Evolutionary conservation across 2,888 invertebrate genomes (phyloP), one percentile per base, ranked within the genome.

Genomic region (Cylloceria caligata): DNA sequence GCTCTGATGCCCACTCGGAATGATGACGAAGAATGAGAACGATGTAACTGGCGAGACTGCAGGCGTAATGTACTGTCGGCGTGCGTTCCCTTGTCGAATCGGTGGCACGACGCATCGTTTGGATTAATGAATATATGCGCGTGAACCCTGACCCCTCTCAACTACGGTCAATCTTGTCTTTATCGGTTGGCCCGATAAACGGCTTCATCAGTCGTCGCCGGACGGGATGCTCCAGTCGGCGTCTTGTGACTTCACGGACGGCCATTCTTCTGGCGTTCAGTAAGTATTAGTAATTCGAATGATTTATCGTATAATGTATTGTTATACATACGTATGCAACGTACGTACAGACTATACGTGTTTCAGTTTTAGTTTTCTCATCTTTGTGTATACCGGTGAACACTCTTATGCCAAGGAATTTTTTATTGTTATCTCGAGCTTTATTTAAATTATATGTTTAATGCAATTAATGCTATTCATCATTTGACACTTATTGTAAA

Each of bases 51-150:
- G 55, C 67, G 79, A 79, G 82, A 81, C 72, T 69, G 34, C 47
- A 24, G 24, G 55, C 64, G 55, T 21, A 39, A 55, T 27, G 74
- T 76, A 69, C 52, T 74, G 78, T 81, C 83, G 85, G 80, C 83
- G 68, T 68, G 80, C 67, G 74, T 82, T 79, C 73, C 86, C 84
- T 86, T 74, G 81, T 85, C 73, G 83, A 83, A 86, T 86, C 84
- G 85, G 86, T 79, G 86, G 85, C 79, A 64, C 75, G 80, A 83
- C 83, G 82, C 80, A 82, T 87, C 76, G 85, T 87, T 88, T 85
- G 86, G 86, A 90, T 90, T 90, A 89, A 90, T 88, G 88, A 88
- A 87, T 84, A 86, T 83, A 86, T 85, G 86, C 86, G 83, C 85
- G 60, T 79, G 84, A 83, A 76, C 73, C 80, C 81, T 84, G 86